phyloP scores from a whole-genome alignment of 2,113 vertebrate genomes.

The Ranitomeya variabilis region DNA sequence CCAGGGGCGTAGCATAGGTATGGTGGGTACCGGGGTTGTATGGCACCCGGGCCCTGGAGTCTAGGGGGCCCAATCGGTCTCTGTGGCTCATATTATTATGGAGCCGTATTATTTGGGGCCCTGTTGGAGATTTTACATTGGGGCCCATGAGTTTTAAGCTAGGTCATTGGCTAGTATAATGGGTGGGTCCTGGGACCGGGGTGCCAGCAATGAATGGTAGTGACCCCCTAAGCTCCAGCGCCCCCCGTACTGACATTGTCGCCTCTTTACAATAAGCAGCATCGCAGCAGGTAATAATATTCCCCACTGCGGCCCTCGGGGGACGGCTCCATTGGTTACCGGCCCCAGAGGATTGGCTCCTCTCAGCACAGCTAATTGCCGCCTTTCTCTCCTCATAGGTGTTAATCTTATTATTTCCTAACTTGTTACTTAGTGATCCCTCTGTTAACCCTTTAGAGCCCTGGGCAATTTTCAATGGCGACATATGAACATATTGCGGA shows the following conservation, averaged over 20 bases:
- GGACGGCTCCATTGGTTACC: slow-evolving; percentile 4
- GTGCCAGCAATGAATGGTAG: no score
- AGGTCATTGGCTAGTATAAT: no score
- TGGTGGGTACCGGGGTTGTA: no score
- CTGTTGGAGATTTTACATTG: no score
- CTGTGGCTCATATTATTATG: no score
- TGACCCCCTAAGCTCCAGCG: background rate
- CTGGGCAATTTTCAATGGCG: background rate
- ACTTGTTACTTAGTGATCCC: background rate
- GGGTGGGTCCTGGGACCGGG: no score
- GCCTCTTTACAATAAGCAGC: background rate
- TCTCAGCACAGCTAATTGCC: background rate
- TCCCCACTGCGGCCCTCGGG: background rate
- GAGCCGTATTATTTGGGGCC: no score
- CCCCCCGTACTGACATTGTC: background rate
- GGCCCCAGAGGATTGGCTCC: background rate
- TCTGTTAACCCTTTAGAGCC: background rate
- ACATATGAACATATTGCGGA: background rate
- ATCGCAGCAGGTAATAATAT: slow-evolving; percentile 1
- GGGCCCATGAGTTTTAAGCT: no score
- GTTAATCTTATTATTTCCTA: background rate
- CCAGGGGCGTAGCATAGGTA: no score
- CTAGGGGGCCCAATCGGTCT: no score
- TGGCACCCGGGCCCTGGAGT: no score
- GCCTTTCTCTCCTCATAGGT: background rate